These are phyloP conservation scores for Halcyon badia DNA, from an alignment of 2,797 vertebrate species.

Conservation along the genomic window DNA sequence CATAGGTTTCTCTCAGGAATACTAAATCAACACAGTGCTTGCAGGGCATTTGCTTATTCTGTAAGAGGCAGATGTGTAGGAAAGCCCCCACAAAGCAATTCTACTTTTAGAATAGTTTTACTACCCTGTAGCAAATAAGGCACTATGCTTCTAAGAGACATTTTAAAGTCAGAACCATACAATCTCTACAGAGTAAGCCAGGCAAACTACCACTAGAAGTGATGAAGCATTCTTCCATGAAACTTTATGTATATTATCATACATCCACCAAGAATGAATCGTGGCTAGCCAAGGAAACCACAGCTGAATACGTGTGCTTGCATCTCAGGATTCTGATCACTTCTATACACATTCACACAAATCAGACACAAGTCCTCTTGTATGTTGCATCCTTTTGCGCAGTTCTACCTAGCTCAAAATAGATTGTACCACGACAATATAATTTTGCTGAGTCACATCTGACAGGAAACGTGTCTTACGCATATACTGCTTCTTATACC, in stretches of 20 bases:
- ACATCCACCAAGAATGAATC: neutral
- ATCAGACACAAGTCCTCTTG: neutral
- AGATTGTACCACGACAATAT: neutral
- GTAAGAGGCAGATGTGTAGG: neutral
- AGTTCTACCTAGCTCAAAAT: neutral
- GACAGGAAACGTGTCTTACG: neutral
- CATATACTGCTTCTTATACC: neutral
- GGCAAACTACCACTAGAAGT: neutral
- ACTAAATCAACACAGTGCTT: neutral
- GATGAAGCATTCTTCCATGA: neutral
- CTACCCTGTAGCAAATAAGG: neutral
- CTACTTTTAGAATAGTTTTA: neutral
- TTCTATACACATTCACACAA: neutral
- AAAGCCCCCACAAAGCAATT: neutral
- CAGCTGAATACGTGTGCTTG: neutral
- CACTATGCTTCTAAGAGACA: neutral
- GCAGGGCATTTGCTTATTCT: neutral
- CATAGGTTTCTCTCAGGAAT: neutral
- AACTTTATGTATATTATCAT: neutral
- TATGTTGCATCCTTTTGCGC: neutral
- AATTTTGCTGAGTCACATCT: neutral
- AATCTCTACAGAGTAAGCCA: neutral
- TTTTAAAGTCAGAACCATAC: neutral
- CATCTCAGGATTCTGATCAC: neutral
- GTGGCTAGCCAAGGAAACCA: neutral